phyloP scores from a whole-genome alignment of 2,888 invertebrate species.

The Hyposoter dolosus region DNA sequence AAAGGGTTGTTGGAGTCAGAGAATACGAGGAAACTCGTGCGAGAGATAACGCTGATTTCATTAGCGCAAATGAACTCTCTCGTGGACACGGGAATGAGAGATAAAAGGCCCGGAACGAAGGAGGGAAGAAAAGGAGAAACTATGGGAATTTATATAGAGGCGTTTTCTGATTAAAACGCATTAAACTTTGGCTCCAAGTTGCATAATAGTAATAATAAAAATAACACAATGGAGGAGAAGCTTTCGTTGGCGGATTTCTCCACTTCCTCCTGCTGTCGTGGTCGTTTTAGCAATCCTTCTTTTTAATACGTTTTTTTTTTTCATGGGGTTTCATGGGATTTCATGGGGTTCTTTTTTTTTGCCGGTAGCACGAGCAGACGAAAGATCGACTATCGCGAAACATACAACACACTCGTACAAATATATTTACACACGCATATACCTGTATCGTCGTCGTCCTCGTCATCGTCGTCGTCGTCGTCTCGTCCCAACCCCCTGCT shows the following conservation, averaged over 20 bases:
- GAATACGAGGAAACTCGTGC: slow-evolving; percentile 72
- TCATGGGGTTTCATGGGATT: not conserved
- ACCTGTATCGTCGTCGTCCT: not conserved
- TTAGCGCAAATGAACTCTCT: slow-evolving; percentile 83
- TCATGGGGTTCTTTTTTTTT: not conserved
- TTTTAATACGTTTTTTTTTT: slow-evolving; percentile 11
- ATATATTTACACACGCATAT: slow-evolving; percentile 17
- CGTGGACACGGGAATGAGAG: slow-evolving; percentile 72
- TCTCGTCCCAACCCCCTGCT: slow-evolving; percentile 19
- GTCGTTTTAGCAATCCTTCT: slow-evolving; percentile 27
- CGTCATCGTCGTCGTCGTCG: not conserved
- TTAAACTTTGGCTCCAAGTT: slow-evolving; percentile 80
- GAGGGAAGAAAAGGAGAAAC: slow-evolving; percentile 1
- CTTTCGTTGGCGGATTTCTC: slow-evolving; percentile 28
- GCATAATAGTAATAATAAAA: slow-evolving; percentile 60
- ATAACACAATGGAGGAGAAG: slow-evolving; percentile 23
- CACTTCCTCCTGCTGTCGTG: slow-evolving; percentile 1
- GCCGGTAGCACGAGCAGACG: slow-evolving; percentile 43
- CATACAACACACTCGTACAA: not conserved
- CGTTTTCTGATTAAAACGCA: slow-evolving; percentile 81
- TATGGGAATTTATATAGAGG: slow-evolving; percentile 20
- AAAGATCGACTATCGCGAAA: slow-evolving; percentile 51
- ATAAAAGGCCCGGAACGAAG: slow-evolving; percentile 30
- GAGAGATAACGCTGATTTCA: slow-evolving; percentile 84
- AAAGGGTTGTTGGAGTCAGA: slow-evolving; percentile 51